Percentiles rank a stretch among this genome's conserved stretches.
These are phyloP conservation scores for Harlomillsia oculata DNA, from an alignment of 1,140 invertebrate species.

Conservation along the genomic window DNA sequence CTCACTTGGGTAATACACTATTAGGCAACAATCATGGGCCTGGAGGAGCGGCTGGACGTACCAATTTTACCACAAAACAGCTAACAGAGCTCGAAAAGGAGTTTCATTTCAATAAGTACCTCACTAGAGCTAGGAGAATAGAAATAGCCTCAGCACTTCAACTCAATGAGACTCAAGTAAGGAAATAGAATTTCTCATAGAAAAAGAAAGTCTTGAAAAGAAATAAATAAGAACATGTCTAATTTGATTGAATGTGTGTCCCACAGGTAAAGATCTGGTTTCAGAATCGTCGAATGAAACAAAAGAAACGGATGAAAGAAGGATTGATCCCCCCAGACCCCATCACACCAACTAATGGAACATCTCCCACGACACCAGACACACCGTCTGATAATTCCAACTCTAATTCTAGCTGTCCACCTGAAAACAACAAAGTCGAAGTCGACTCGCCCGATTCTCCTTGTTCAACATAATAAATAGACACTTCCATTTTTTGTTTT, in stretches of 20 bases:
- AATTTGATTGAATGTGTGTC: neutral
- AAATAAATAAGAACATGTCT: neutral
- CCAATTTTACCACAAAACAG: conserved; percentile 98
- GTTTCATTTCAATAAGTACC: conserved; percentile 98
- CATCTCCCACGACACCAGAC: conserved; percentile 33
- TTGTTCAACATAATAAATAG: too few species aligned
- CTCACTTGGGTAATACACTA: conserved; percentile 13
- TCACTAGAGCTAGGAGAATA: conserved; percentile 87
- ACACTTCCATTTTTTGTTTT: too few species aligned
- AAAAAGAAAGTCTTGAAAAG: neutral
- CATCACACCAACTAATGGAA: conserved; percentile 32
- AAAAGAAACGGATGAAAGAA: conserved; percentile 87
- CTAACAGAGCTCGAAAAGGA: conserved; percentile 97
- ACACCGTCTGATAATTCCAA: conserved; percentile 36
- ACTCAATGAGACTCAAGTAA: conserved; percentile 87
- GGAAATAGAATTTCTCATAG: neutral
- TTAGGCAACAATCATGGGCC: conserved; percentile 22
- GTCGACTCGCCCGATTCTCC: conserved; percentile 23
- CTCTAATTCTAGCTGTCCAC: conserved; percentile 33
- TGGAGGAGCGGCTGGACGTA: conserved; percentile 72
- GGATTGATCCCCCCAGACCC: conserved; percentile 61
- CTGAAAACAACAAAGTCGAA: conserved; percentile 30
- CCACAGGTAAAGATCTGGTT: conserved; percentile 74
- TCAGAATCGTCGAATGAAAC: conserved; percentile 85
- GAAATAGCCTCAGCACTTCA: conserved; percentile 94